Conservation (phyloP, 2,888 invertebrate species). For the Electrophaes corylata region DNA sequence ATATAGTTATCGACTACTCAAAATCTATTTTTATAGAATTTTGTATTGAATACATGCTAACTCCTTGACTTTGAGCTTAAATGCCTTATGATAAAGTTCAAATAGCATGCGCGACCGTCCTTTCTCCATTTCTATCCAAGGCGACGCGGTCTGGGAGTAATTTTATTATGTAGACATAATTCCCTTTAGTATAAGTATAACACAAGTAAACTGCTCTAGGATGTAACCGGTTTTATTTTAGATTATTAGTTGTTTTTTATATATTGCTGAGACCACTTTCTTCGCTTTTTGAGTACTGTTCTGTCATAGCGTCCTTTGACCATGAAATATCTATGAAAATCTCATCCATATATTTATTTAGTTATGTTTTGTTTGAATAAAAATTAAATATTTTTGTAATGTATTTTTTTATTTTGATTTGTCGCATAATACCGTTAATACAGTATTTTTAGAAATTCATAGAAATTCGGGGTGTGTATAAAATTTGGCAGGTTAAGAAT, state of each 20-base stretch:
- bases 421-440: constrained; percentile 29
- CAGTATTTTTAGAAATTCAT: constrained; percentile 37
- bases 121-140: constrained; percentile 34
- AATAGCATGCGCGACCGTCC: constrained; percentile 21
- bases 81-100: constrained; percentile 20
- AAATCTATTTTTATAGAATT: constrained; percentile 32
- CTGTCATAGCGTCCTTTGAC: constrained; percentile 16
- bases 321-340: constrained; percentile 19
- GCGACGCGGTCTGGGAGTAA: constrained; percentile 55
- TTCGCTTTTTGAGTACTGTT: constrained; percentile 16
- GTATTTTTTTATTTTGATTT: constrained; percentile 27
- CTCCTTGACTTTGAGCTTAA: constrained; percentile 23
- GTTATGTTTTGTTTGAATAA: constrained; percentile 25
- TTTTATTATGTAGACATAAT: constrained; percentile 78
- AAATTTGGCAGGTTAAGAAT: constrained; percentile 36
- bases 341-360: constrained; percentile 33
- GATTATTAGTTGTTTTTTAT: constrained; percentile 1
- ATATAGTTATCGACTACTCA: constrained; percentile 3
- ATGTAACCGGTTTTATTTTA: constrained; percentile 56
- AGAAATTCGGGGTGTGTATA: constrained; percentile 35
- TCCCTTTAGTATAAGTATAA: constrained; percentile 74
- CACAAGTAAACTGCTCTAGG: constrained; percentile 66
- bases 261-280: constrained; percentile 17
- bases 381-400: constrained; percentile 31
- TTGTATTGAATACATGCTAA: constrained; percentile 30